A percentile compares a stretch with the other conserved stretches of the same genome.
Conservation (phyloP, 2,113 vertebrate species). For the Proteles cristata region DNA sequence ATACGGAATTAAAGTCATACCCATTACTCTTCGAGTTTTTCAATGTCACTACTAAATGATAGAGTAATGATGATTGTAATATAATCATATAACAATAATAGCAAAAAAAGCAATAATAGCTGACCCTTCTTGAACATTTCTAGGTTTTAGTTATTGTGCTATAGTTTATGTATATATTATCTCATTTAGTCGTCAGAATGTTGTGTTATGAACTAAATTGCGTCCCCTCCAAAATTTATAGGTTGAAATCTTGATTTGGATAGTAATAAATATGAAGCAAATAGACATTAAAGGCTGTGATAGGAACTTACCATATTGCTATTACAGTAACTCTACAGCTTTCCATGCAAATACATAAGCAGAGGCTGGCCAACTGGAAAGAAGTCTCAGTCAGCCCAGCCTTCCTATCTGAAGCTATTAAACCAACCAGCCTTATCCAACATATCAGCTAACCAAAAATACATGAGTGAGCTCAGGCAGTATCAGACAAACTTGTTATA, state of each 20-base stretch:
- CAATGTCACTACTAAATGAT: neutral
- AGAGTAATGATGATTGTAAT: neutral
- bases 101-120: too few relatives aligned
- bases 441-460: neutral
- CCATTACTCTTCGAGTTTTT: neutral
- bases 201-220: neutral
- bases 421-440: neutral
- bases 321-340: neutral
- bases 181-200: neutral
- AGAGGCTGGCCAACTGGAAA: neutral
- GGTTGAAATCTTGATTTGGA: neutral
- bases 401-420: neutral
- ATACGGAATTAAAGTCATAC: neutral
- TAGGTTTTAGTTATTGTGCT: neutral
- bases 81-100: neutral
- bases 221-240: neutral
- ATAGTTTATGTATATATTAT: neutral
- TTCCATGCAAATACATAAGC: neutral
- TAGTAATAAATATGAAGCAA: neutral
- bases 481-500: neutral
- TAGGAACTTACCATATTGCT: neutral
- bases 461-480: neutral
- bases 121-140: neutral
- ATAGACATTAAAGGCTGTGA: neutral
- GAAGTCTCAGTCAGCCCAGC: neutral